Evolutionary conservation across 92 coral and sea anemone species (phyloP), one percentile per base, ranked within the genome.

Genomic region (Parazoanthus swiftii): DNA sequence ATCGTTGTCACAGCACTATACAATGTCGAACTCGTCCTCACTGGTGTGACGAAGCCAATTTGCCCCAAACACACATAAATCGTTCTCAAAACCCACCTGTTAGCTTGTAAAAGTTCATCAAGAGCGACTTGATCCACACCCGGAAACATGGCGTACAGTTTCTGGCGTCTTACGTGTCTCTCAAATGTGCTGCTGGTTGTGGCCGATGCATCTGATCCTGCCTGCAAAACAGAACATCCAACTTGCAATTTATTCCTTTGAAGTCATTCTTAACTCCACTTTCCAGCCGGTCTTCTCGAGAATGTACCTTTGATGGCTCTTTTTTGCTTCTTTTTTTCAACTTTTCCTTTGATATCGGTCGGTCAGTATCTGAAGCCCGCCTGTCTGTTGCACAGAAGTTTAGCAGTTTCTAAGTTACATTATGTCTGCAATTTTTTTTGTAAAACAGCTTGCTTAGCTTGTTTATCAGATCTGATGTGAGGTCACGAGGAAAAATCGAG

Each of bases 101-200:
- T 97, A 23, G 97, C 98, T 89, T 97, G 89, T 63, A 95, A 93
- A 43, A 97, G 91, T 72, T 97, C 99, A 66, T 95, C 96, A 10
- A 97, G 91, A 6, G 99, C 96, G 54, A 85, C 88, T 13, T 91
- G 92, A 77, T 97, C 98, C 46, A 97, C 90, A 65, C 97, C 95
- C 56, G 99, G 99, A 76, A 97, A 97, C 99, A 95, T 93, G 66
- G 93, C 94, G 59, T 89, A 93, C 50, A 97, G 93, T 74, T 93
- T 95, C 88, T 93, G 92, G 48, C 95, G 91, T 78, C 95, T 97
- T 25, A 95, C 88, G 2, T 90, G 85, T 68, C 88, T 90, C 37
- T 94, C 94, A 86, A 93, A 81, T 86, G 74, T 90, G n/a, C 79
- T 50, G 25, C 86, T 86, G 51, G 74, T 71, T 54, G 67, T 33